A percentile compares a stretch with the other conserved stretches of the same genome.
phyloP scores from a whole-genome alignment of 2,797 vertebrate species.

The Hyperoplus immaculatus region DNA sequence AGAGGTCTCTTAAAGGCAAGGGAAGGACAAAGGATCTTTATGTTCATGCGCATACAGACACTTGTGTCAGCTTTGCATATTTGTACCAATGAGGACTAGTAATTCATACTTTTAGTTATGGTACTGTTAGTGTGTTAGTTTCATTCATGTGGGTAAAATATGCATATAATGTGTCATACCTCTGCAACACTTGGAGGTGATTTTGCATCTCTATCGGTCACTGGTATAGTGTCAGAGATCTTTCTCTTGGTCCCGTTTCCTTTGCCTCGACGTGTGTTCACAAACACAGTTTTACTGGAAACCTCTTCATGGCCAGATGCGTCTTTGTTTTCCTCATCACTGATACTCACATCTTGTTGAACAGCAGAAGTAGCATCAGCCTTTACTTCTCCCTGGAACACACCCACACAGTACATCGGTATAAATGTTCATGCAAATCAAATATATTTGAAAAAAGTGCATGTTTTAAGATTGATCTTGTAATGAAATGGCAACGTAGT shows the following conservation, averaged over 20 bases:
- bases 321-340: slow-evolving; percentile 6
- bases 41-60: no score
- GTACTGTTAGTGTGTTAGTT: neutral
- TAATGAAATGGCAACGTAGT: accelerated
- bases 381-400: slow-evolving; percentile 67
- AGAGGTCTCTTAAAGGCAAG: neutral
- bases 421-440: neutral
- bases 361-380: neutral
- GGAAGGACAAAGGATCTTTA: neutral
- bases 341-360: slow-evolving; percentile 3
- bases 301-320: slow-evolving; percentile 10
- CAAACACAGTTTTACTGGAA: slow-evolving; percentile 50
- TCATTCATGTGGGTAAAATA: neutral
- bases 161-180: slow-evolving; percentile 46
- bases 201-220: slow-evolving; percentile 35
- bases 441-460: neutral
- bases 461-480: neutral
- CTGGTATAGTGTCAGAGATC: slow-evolving; percentile 27
- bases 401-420: neutral
- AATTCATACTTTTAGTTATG: neutral
- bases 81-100: neutral
- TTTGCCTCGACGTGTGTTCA: slow-evolving; percentile 84
- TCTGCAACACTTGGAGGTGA: slow-evolving; percentile 25
- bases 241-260: slow-evolving; percentile 70
- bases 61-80: neutral